Evolutionary conservation across 2,113 vertebrate genomes (phyloP).

Genomic region (Xiphophorus maculatus): DNA sequence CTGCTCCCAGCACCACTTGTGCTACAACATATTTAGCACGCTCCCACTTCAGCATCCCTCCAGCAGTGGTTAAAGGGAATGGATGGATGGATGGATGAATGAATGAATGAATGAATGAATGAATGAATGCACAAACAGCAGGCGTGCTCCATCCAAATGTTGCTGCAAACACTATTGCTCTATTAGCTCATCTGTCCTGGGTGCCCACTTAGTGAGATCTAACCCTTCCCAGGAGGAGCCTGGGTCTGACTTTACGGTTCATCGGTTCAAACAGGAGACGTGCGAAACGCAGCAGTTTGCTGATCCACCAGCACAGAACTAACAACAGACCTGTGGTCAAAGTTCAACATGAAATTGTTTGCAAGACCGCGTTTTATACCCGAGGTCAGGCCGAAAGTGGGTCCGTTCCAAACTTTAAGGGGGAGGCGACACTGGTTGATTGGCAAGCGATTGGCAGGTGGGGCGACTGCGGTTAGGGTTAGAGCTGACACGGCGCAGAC

Average conservation of each 20-base stretch:
- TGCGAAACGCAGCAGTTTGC: background rate
- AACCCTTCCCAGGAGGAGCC: background rate
- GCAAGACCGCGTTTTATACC: background rate
- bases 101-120: background rate
- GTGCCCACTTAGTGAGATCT: background rate
- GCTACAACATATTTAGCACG: background rate
- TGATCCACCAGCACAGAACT: background rate
- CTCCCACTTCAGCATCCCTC: background rate
- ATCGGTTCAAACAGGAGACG: background rate
- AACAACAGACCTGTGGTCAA: background rate
- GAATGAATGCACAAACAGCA: background rate
- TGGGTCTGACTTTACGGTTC: background rate
- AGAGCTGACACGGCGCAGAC: background rate
- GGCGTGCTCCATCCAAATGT: background rate
- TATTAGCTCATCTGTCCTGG: background rate
- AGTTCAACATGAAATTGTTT: background rate
- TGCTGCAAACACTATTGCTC: background rate
- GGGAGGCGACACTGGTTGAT: background rate
- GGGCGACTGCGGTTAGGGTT: background rate
- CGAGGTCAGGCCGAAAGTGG: background rate
- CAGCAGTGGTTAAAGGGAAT: background rate
- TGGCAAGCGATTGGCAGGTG: slow-evolving; percentile 1
- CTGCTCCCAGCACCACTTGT: slow-evolving; percentile 7
- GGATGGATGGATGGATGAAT: background rate
- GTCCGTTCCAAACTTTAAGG: background rate